A percentile compares a stretch with the other conserved stretches of the same genome.
Evolutionary conservation across 2,113 vertebrate genomes (phyloP).

Genomic region (Datnioides undecimradiatus): DNA sequence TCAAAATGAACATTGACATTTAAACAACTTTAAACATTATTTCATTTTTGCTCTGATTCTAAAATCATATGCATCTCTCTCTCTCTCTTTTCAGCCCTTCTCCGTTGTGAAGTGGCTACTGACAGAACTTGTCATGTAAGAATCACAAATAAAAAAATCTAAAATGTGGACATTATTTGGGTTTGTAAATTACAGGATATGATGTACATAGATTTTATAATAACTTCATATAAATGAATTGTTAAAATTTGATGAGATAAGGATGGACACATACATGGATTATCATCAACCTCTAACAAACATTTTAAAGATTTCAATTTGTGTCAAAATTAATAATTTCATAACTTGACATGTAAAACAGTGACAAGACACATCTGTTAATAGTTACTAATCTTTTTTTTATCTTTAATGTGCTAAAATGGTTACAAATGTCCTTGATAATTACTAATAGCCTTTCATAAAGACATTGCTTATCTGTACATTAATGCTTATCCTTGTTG

Average conservation of each 20-base stretch:
- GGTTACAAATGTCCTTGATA: not conserved
- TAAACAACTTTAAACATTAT: not conserved
- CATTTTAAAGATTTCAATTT: too few relatives aligned
- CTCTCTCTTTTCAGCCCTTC: constrained; percentile 92
- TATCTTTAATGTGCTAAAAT: not conserved
- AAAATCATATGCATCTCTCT: constrained; percentile 16
- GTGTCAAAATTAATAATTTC: too few relatives aligned
- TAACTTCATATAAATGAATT: not conserved
- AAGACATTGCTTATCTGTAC: not conserved
- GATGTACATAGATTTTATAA: not conserved
- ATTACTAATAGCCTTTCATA: not conserved
- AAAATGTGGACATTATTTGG: not conserved
- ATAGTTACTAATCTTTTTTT: not conserved
- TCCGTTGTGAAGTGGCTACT: constrained; percentile 94
- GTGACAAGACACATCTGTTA: not conserved
- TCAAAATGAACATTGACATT: not conserved
- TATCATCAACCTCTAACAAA: too few relatives aligned
- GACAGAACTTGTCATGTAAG: constrained; percentile 97
- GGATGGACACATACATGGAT: too few relatives aligned
- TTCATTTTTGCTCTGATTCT: not conserved
- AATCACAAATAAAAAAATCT: constrained; percentile 40
- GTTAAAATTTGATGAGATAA: not conserved
- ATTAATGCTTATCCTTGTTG: not conserved
- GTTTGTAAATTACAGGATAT: not conserved
- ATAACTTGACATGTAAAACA: not conserved